Evolutionary conservation across 2,113 vertebrate species (phyloP).

Genomic region (Cyanistes caeruleus): DNA sequence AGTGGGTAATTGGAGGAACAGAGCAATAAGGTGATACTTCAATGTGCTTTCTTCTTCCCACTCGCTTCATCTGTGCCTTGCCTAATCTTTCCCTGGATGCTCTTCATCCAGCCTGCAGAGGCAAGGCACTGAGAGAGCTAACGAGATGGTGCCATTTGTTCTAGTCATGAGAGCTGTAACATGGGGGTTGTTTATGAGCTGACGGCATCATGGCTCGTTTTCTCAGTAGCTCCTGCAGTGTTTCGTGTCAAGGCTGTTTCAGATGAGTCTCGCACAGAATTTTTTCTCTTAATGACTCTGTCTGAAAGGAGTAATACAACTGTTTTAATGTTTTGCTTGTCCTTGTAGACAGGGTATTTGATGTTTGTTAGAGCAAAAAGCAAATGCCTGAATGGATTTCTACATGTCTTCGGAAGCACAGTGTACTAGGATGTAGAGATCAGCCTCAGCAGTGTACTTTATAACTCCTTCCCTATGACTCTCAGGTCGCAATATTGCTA

Average conservation of each 20-base stretch:
- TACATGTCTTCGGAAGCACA: neutral
- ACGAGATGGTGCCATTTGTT: slow-evolving; percentile 29
- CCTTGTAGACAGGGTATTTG: neutral
- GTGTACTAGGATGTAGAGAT: neutral
- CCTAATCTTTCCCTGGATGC: slow-evolving; percentile 48
- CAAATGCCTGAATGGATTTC: neutral
- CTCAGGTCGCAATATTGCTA: neutral
- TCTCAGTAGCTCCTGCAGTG: neutral
- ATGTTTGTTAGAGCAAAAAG: neutral
- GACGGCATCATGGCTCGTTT: slow-evolving; percentile 2
- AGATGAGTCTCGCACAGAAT: neutral
- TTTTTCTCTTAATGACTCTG: slow-evolving; percentile 11
- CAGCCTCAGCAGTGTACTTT: neutral
- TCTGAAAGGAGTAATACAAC: neutral
- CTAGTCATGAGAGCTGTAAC: neutral
- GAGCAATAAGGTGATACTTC: slow-evolving; percentile 50
- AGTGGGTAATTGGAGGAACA: slow-evolving; percentile 11
- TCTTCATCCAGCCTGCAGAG: slow-evolving; percentile 34
- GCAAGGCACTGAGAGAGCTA: slow-evolving; percentile 13
- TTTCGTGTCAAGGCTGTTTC: slow-evolving; percentile 1
- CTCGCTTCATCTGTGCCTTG: slow-evolving; percentile 38
- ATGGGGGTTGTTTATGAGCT: slow-evolving; percentile 12
- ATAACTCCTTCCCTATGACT: neutral
- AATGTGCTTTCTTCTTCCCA: slow-evolving; percentile 36
- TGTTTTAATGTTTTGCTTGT: neutral